Evolutionary conservation across 2,797 vertebrate genomes (phyloP).

Genomic region (Macropodus opercularis): DNA sequence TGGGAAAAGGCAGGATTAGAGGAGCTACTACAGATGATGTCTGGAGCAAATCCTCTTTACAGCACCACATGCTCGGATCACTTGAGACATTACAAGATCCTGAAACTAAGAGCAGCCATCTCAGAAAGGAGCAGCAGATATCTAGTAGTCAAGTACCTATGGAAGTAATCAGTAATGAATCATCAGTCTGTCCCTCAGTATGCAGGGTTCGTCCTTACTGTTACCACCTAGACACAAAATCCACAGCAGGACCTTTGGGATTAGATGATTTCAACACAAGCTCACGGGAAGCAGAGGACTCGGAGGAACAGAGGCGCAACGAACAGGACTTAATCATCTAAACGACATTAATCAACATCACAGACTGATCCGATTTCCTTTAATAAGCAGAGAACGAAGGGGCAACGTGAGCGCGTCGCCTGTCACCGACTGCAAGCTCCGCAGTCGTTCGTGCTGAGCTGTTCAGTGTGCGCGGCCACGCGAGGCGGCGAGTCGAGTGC

Average conservation of each 20-base stretch:
- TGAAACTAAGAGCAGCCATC: conserved; percentile 31
- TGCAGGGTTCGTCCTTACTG: conserved; percentile 20
- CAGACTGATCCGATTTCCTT: conserved; percentile 3
- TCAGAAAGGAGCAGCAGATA: conserved; percentile 19
- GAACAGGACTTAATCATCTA: neutral
- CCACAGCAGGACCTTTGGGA: conserved; percentile 32
- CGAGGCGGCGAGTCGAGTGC: conserved; percentile 32
- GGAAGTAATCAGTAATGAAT: neutral
- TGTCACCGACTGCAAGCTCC: conserved; percentile 21
- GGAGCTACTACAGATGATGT: conserved; percentile 32
- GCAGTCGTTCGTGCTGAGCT: conserved; percentile 48
- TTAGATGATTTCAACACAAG: conserved; percentile 9
- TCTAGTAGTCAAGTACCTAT: conserved; percentile 3
- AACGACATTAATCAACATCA: neutral
- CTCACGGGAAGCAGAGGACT: neutral
- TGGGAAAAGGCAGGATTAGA: conserved; percentile 38
- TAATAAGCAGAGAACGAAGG: conserved; percentile 10
- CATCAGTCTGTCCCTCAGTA: conserved; percentile 12
- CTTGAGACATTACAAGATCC: conserved; percentile 37
- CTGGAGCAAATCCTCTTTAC: conserved; percentile 17
- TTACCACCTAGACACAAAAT: conserved; percentile 35
- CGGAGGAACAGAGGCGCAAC: neutral
- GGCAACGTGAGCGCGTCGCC: conserved; percentile 16
- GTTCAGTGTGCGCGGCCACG: conserved; percentile 43
- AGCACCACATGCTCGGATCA: conserved; percentile 45